A percentile compares a stretch with the other conserved stretches of the same genome.
phyloP scores from a whole-genome alignment of 2,113 vertebrate genomes.

The Synodontis membranacea region DNA sequence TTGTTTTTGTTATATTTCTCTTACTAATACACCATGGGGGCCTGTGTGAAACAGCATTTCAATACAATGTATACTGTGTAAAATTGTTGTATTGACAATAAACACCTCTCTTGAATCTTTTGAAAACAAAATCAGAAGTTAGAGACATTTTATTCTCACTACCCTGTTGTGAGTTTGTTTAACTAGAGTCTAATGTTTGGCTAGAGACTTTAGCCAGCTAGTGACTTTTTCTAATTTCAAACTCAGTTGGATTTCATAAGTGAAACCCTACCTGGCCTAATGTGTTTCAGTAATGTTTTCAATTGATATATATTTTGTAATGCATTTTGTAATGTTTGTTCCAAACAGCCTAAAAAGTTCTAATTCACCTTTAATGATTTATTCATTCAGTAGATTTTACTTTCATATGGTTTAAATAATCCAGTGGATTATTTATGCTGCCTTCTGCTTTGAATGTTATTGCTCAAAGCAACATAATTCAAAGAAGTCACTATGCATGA shows the following conservation, averaged over 20 bases:
- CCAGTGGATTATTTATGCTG: neutral
- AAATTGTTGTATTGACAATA: too few relatives aligned
- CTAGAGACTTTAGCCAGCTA: neutral
- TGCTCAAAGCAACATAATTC: slow-evolving; percentile 13
- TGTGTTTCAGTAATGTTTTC: neutral
- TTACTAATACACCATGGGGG: too few relatives aligned
- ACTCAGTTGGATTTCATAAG: too few relatives aligned
- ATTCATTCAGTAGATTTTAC: neutral
- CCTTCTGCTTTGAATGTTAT: slow-evolving; percentile 9
- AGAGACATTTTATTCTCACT: neutral
- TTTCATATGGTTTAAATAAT: neutral
- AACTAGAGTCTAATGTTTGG: neutral
- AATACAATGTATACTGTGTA: too few relatives aligned
- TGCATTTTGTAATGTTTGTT: neutral
- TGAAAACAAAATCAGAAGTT: too few relatives aligned
- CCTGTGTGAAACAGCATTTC: too few relatives aligned
- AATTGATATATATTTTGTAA: neutral
- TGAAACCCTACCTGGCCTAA: neutral
- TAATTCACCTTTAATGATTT: neutral
- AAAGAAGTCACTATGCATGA: slow-evolving; percentile 3
- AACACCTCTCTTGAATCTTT: too few relatives aligned
- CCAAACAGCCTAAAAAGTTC: neutral
- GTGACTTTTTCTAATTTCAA: neutral
- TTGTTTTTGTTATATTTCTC: too few relatives aligned
- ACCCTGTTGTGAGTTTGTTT: neutral